Base-by-base conservation (phyloP, 2,113 vertebrate genomes). In the Osmerus eperlanus region DNA sequence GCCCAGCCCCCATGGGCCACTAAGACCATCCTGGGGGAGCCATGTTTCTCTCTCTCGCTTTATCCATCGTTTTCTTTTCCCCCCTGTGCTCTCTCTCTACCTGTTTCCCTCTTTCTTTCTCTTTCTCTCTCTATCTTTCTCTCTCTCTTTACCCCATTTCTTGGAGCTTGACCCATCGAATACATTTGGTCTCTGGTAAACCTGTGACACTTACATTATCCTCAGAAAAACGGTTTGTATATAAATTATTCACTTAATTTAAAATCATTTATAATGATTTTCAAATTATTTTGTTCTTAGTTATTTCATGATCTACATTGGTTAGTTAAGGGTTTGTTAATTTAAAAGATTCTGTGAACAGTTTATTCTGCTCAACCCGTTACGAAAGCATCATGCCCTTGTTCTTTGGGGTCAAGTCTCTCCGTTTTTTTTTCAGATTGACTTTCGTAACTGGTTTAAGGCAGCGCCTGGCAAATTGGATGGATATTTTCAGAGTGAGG, bases 381-480 rank as follows among this genome's bases (percentile, higher is more conserved):
- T 47, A 47, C 9, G 9, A 47, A 47, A 47, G 41, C 41, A 47
- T 47, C 7, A 47, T 47, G 41, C 9, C 9, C 41, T 47, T 1
- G 41, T 9, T 47, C 7, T 47, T 47, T 47, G 9, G 41, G 9
- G 41, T 47, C 41, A 47, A 47, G 9, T 47, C 41, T 47, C 41
- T 47, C 41, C 12, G 41, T 47, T 1, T 2, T 12, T 65, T 74
- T 71, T 59, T 55, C 21, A 51, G 77, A 76, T 79, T 79, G 62
- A 47, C 78, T 67, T 67, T 28, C 32, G 15, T 79, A 77, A 85
- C 69, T 55, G 21, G 7, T 68, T 83, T 85, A 67, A 65, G 65
- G 72, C 58, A 25, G 72, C 12, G 72, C 25, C 7, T 2, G 19
- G 55, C 65, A 68, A 23, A 53, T 63, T 65, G 60, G 32, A 32